Evolutionary conservation across 2,113 vertebrate genomes (phyloP).

Genomic region (Halichoeres trimaculatus): DNA sequence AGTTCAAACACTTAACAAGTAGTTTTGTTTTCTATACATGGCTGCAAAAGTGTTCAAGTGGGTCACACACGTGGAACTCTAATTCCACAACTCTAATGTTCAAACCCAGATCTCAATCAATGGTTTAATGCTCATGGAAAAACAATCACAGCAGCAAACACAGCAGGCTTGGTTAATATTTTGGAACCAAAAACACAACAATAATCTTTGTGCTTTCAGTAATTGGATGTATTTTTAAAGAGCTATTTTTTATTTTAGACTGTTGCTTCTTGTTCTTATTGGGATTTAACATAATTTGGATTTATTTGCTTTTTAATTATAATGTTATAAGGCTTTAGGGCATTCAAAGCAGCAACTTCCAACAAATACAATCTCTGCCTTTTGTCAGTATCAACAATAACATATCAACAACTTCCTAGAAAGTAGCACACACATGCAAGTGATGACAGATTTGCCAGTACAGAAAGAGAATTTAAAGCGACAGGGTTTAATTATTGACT

Average conservation of each 20-base stretch:
- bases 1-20: constrained; percentile 81
- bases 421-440: constrained; percentile 58
- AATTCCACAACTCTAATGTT: constrained; percentile 20
- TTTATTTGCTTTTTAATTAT: constrained; percentile 61
- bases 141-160: constrained; percentile 74
- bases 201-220: constrained; percentile 30
- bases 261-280: constrained; percentile 55
- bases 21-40: constrained; percentile 81
- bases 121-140: constrained; percentile 66
- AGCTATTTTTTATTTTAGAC: constrained; percentile 29
- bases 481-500: constrained; percentile 33
- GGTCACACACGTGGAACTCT: constrained; percentile 40
- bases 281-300: constrained; percentile 53
- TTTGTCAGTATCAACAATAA: constrained; percentile 70
- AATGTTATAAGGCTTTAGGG: constrained; percentile 86
- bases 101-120: constrained; percentile 53
- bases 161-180: constrained; percentile 66
- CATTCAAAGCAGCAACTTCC: constrained; percentile 84
- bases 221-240: constrained; percentile 36
- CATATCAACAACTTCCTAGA: constrained; percentile 42
- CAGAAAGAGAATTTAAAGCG: constrained; percentile 30
- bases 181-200: constrained; percentile 67
- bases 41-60: constrained; percentile 69
- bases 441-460: constrained; percentile 36
- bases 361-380: constrained; percentile 83